A percentile compares a stretch with the other conserved stretches of the same genome.
Conservation (phyloP, 30 jellyfish, hydroid and myxozoan genomes). For the Aurelia aurita complex sp. Pacific region DNA sequence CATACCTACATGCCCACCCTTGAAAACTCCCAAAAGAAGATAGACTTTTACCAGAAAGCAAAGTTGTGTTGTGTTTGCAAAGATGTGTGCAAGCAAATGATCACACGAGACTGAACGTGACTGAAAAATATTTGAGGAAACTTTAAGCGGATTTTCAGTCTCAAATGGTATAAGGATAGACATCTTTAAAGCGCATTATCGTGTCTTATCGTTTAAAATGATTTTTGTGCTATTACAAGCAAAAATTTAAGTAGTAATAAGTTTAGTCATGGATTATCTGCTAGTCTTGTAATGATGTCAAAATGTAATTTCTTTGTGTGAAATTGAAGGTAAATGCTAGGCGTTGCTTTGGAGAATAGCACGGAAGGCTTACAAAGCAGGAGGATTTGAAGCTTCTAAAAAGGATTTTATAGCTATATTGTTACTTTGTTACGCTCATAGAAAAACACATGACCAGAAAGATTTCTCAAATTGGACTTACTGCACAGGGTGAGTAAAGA, state of each 20-base stretch:
- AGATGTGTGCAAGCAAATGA: not conserved
- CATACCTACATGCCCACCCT: no score
- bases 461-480: no score
- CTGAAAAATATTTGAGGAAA: slow-evolving; percentile 2
- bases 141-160: slow-evolving; percentile 39
- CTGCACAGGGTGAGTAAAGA: no score
- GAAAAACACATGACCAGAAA: no score
- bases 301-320: no score
- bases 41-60: not conserved
- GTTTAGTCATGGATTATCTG: not conserved
- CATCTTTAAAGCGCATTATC: slow-evolving; percentile 29
- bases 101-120: slow-evolving; percentile 44
- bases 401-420: no score
- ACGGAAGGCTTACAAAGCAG: not conserved
- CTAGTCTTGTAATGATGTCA: not conserved
- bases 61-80: not conserved
- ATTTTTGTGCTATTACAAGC: not conserved
- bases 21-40: no score
- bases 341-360: not conserved
- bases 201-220: slow-evolving; percentile 11
- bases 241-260: not conserved
- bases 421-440: no score
- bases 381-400: no score
- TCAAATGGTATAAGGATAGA: slow-evolving; percentile 17
- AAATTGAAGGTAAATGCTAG: not conserved